phyloP scores from a whole-genome alignment of 2,797 vertebrate genomes.

The Hyperoplus lanceolatus region DNA sequence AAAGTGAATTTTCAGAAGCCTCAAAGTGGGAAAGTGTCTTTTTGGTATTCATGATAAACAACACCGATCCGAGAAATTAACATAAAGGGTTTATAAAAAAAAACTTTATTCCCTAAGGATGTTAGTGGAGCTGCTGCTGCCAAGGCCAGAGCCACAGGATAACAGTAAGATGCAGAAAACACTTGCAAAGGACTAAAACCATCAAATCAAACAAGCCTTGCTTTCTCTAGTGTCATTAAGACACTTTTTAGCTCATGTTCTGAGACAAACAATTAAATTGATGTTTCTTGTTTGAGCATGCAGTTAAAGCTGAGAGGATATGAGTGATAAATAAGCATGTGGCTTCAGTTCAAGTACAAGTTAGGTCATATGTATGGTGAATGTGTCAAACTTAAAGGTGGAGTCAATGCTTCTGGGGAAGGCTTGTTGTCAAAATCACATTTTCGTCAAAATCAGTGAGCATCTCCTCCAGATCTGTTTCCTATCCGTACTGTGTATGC shows the following conservation, averaged over 20 bases:
- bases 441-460: too few species aligned
- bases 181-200: not conserved
- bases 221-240: not conserved
- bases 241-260: not conserved
- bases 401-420: too few species aligned
- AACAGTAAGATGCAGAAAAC: not conserved
- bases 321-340: conserved; percentile 6
- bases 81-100: conserved; percentile 28
- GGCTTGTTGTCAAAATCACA: too few species aligned
- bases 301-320: not conserved
- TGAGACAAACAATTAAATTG: not conserved
- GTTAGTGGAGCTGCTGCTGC: conserved; percentile 10
- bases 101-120: conserved; percentile 11
- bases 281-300: conserved; percentile 1
- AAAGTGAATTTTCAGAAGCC: not conserved
- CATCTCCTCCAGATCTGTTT: too few species aligned
- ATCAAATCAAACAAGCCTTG: not conserved
- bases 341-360: not conserved
- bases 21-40: not conserved
- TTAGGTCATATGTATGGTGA: not conserved
- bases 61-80: conserved; percentile 17
- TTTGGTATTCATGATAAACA: conserved; percentile 14
- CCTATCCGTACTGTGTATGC: too few species aligned
- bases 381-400: not conserved
- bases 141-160: not conserved